Evolutionary conservation across 1,140 invertebrate genomes (phyloP).

Genomic region (Schlechtendalia chinensis): DNA sequence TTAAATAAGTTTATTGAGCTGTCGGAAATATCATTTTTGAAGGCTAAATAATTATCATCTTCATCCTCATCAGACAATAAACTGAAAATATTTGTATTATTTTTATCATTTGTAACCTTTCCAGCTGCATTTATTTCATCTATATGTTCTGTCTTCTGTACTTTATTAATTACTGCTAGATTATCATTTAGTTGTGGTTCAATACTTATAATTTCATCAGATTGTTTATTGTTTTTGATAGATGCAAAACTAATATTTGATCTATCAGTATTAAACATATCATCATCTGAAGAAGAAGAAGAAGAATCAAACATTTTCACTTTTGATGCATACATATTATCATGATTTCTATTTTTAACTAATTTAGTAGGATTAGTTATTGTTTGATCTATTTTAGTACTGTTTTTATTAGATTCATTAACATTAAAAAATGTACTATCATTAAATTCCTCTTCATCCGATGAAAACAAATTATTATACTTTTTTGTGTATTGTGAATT

Average conservation of each 20-base stretch:
- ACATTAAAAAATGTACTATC: not conserved
- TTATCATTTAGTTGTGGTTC: not conserved
- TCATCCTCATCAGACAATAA: slow-evolving; percentile 22
- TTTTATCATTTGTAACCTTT: not conserved
- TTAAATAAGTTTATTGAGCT: not conserved
- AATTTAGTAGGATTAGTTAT: not conserved
- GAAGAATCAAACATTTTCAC: slow-evolving; percentile 26
- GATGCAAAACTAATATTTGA: not conserved
- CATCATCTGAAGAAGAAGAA: slow-evolving; percentile 46
- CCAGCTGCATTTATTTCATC: not conserved
- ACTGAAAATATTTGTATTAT: not conserved
- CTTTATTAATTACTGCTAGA: not conserved
- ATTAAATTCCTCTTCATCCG: slow-evolving; percentile 33
- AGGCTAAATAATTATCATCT: slow-evolving; percentile 9
- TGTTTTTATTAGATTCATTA: not conserved
- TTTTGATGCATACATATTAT: not conserved
- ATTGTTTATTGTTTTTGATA: not conserved
- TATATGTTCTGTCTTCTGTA: not conserved
- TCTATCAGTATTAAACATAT: slow-evolving; percentile 31
- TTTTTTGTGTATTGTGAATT: not conserved
- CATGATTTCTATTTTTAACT: not conserved
- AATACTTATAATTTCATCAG: slow-evolving; percentile 16
- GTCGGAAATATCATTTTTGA: not conserved
- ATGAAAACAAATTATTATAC: slow-evolving; percentile 30
- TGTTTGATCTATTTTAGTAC: not conserved